Evolutionary conservation across 2,888 invertebrate genomes (phyloP).

Genomic region (Drosophila pseudotalamancana): DNA sequence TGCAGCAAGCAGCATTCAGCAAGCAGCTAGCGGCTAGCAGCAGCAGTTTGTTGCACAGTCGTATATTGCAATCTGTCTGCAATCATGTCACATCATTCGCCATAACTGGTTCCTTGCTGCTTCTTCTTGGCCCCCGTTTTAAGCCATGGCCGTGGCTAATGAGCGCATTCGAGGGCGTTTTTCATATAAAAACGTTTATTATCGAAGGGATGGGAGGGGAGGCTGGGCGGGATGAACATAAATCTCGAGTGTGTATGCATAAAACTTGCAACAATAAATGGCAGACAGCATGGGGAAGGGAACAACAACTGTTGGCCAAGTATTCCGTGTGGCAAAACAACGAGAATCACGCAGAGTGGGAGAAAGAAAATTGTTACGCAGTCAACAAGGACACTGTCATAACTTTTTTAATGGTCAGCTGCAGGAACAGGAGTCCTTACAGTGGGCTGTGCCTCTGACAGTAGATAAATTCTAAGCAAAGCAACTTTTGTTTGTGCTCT

Average conservation of each 20-base stretch:
- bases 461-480: constrained; percentile 77
- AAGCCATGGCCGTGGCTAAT: constrained; percentile 56
- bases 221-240: constrained; percentile 29
- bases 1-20: constrained; percentile 11
- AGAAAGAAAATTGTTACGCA: constrained; percentile 55
- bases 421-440: constrained; percentile 12
- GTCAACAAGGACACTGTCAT: constrained; percentile 76
- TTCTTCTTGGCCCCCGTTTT: constrained; percentile 15
- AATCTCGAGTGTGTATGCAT: constrained; percentile 70
- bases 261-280: constrained; percentile 63
- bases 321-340: constrained; percentile 53
- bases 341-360: constrained; percentile 7
- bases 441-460: constrained; percentile 49
- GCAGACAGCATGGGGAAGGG: constrained; percentile 30
- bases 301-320: constrained; percentile 41
- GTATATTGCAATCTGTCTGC: constrained; percentile 78
- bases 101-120: constrained; percentile 62
- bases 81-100: constrained; percentile 78
- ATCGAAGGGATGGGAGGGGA: constrained; percentile 6
- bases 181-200: constrained; percentile 60
- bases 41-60: constrained; percentile 58
- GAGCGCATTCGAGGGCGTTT: constrained; percentile 68
- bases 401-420: constrained; percentile 72
- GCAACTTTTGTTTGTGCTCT: constrained; percentile 65
- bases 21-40: background rate